Conservation (phyloP, 2,797 vertebrate species). For the Microctenopoma lineatum region DNA sequence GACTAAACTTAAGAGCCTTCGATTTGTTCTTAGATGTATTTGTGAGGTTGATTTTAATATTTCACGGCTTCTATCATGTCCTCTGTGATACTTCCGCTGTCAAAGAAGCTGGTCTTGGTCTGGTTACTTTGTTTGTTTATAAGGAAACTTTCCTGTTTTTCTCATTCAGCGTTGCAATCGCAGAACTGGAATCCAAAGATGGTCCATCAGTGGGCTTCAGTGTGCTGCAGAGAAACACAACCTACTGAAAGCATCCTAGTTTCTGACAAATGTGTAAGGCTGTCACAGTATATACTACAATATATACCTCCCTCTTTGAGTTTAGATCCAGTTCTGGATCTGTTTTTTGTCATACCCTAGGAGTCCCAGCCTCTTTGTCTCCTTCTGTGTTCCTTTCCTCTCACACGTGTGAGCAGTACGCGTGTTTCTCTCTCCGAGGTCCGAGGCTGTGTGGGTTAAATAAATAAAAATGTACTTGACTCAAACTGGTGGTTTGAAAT, state of each 20-base stretch:
- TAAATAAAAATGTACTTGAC: not conserved
- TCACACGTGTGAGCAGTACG: too few species aligned
- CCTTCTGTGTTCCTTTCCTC: not conserved
- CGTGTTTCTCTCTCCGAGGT: too few species aligned
- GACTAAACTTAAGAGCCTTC: not conserved
- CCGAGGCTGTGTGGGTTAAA: too few species aligned
- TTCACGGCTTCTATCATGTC: not conserved
- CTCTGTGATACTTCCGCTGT: not conserved
- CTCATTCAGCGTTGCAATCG: not conserved
- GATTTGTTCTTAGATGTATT: conserved; percentile 4
- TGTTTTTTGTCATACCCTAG: not conserved
- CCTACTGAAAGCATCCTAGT: not conserved
- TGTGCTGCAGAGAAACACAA: not conserved
- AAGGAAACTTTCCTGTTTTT: not conserved
- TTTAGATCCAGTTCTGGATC: not conserved
- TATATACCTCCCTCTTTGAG: not conserved
- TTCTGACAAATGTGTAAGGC: too few species aligned
- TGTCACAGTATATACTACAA: too few species aligned
- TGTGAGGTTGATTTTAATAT: not conserved
- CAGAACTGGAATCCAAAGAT: not conserved
- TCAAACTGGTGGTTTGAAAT: not conserved
- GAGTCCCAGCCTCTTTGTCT: not conserved
- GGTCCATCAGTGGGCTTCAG: not conserved
- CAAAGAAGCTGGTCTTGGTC: too few species aligned
- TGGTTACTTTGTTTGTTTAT: too few species aligned